Evolutionary conservation across 1,140 invertebrate genomes (phyloP).

Genomic region (Orius insidiosus): DNA sequence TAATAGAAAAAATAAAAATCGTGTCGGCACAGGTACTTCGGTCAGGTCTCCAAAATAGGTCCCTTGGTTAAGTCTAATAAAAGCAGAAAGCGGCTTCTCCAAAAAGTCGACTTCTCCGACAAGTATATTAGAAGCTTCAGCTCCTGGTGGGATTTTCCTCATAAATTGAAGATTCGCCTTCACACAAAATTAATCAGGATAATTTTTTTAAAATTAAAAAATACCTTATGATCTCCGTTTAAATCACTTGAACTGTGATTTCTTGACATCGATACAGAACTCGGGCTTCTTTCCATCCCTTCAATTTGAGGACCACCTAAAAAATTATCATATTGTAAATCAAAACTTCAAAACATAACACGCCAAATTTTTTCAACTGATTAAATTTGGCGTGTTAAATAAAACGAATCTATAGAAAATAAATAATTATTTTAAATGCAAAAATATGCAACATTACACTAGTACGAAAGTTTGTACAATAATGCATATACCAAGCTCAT

Average conservation of each 20-base stretch:
- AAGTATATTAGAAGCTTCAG: constrained; percentile 92
- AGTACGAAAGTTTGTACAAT: too few species aligned
- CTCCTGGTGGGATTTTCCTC: constrained; percentile 91
- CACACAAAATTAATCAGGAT: background rate
- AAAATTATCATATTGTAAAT: too few species aligned
- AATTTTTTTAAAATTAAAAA: too few species aligned
- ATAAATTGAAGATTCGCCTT: constrained; percentile 83
- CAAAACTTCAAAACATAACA: too few species aligned
- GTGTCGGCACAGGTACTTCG: constrained; percentile 90
- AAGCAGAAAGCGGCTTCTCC: constrained; percentile 75
- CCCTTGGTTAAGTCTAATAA: constrained; percentile 78
- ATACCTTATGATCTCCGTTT: constrained; percentile 38
- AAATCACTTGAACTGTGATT: constrained; percentile 49
- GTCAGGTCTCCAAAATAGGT: constrained; percentile 86
- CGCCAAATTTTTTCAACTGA: too few species aligned
- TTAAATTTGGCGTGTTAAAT: too few species aligned
- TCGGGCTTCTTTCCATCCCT: constrained; percentile 17
- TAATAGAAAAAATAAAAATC: constrained; percentile 87
- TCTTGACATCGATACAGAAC: constrained; percentile 46
- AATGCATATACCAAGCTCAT: too few species aligned
- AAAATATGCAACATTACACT: too few species aligned
- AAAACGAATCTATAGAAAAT: too few species aligned
- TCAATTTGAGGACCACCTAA: background rate
- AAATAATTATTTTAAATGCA: too few species aligned
- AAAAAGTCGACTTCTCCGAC: constrained; percentile 96